Base-by-base conservation (phyloP, 2,797 vertebrate species). In the Anguilla anguilla region DNA sequence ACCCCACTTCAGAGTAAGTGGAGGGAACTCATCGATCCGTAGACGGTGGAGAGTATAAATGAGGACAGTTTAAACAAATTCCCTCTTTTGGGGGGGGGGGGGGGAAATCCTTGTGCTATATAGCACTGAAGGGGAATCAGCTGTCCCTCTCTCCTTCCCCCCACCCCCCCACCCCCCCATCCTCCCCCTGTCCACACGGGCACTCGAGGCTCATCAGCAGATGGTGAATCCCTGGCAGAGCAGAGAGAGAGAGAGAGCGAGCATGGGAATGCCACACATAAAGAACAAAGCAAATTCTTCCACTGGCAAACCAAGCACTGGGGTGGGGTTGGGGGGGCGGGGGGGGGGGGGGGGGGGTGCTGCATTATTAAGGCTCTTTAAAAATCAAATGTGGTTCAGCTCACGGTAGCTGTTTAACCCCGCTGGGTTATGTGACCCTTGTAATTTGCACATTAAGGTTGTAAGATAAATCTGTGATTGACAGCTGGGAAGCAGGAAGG, bases 211-310 rank as follows among this genome's bases (percentile, higher is more conserved):
- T 53, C 81, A 31, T 15, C n/a, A 10, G 46, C 81, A n/a, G 49
- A 83, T 83, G 81, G 2, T 83, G 15, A 53, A 28, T 83, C 81
- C 46, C 22, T 53, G 51, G 79, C 43, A 82, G 79, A 17, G 46
- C 3, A 6, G 11, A 25, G 51, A 35, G 35, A 35, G 35, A 35
- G 35, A 35, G 35, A 25, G 51, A 31, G 31, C 31, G 1, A 55
- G 22, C 51, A 15, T 28, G 9, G 10, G 49, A 83, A 83, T 28
- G 43, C 51, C 81, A 28, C 25, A 83, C 81, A 46, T 53, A 31
- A 53, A 83, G 43, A 43, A 79, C 74, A 79, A 82, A 46, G 79
- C 79, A 82, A 49, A 49, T 51, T 46, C 19, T 17, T 51, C 79
- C 79, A n/a, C 15, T 51, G 19, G 49, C 11, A 83, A 74, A 46